These are phyloP conservation scores for Aphelocoma californica DNA, from an alignment of 2,797 vertebrate genomes.

Conservation along the genomic window DNA sequence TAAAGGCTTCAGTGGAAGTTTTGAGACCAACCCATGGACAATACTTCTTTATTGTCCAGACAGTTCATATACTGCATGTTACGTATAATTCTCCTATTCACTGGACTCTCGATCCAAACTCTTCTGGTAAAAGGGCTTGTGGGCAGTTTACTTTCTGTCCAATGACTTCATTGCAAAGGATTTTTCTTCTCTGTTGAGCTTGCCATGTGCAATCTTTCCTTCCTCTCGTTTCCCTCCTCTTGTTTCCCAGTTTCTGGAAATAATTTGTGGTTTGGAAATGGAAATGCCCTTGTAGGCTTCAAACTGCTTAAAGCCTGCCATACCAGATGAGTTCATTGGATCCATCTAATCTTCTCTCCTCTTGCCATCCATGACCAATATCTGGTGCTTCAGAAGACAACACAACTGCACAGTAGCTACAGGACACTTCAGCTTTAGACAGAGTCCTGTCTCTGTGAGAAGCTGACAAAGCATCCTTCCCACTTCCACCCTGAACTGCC, in stretches of 20 bases:
- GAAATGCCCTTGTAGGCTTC: slow-evolving; percentile 63
- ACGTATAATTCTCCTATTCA: slow-evolving; percentile 47
- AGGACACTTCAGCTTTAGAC: not conserved
- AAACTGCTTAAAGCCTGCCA: slow-evolving; percentile 61
- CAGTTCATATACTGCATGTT: slow-evolving; percentile 30
- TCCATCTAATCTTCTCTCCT: slow-evolving; percentile 40
- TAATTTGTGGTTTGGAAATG: slow-evolving; percentile 75
- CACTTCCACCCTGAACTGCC: not conserved
- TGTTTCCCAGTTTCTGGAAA: slow-evolving; percentile 73
- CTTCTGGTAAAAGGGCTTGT: slow-evolving; percentile 70
- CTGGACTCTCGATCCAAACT: slow-evolving; percentile 39
- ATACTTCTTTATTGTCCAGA: slow-evolving; percentile 31
- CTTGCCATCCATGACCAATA: slow-evolving; percentile 27
- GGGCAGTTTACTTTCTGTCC: slow-evolving; percentile 67
- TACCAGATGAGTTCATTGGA: slow-evolving; percentile 54
- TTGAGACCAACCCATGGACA: slow-evolving; percentile 28
- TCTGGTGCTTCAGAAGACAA: slow-evolving; percentile 29
- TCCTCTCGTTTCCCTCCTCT: slow-evolving; percentile 69
- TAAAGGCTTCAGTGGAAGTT: slow-evolving; percentile 7
- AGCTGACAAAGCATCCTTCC: not conserved
- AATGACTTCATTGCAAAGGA: slow-evolving; percentile 71
- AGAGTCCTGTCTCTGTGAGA: not conserved
- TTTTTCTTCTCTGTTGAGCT: slow-evolving; percentile 59
- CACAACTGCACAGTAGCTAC: not conserved
- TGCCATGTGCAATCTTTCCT: slow-evolving; percentile 67